These are phyloP conservation scores for Aramus guarauna DNA, from an alignment of 2,113 vertebrate species.

Conservation along the genomic window DNA sequence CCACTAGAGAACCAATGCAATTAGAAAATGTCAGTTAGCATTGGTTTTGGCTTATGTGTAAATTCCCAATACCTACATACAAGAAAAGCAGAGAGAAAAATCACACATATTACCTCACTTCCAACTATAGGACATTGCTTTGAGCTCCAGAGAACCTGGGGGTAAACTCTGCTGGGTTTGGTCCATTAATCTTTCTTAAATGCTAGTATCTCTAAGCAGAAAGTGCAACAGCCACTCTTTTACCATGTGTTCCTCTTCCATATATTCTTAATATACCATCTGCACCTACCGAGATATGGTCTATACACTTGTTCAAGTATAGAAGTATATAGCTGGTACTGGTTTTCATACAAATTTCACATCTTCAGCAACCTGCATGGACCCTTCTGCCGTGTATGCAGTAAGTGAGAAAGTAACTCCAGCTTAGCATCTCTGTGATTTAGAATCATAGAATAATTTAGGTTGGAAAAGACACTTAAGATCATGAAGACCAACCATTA, in stretches of 20 bases:
- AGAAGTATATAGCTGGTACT: too few species aligned
- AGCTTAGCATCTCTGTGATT: not conserved
- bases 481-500: too few species aligned
- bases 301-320: not conserved
- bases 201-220: not conserved
- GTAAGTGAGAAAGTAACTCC: not conserved
- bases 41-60: not conserved
- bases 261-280: not conserved
- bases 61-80: not conserved
- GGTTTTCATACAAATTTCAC: not conserved
- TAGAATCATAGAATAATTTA: too few species aligned
- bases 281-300: not conserved
- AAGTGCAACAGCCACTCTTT: not conserved
- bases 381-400: not conserved
- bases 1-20: not conserved
- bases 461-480: too few species aligned
- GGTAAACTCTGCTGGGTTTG: not conserved
- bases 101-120: not conserved
- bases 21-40: not conserved
- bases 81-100: not conserved
- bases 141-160: not conserved
- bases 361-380: not conserved
- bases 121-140: not conserved
- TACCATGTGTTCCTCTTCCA: not conserved
- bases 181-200: not conserved